phyloP scores from a whole-genome alignment of 2,888 invertebrate genomes.

The Apamea sordens region DNA sequence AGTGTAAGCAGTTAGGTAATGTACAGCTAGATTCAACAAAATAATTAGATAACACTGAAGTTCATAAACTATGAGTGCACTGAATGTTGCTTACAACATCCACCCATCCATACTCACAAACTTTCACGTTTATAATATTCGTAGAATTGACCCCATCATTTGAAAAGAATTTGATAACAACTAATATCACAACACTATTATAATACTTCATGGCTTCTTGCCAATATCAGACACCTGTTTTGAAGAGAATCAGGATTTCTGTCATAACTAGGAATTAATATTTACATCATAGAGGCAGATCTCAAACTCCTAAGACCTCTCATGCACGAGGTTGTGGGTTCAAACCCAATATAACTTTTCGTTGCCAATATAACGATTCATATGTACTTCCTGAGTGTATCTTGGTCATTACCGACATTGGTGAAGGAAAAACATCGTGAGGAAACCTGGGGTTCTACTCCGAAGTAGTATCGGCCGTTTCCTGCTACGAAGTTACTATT shows the following conservation, averaged over 20 bases:
- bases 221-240: conserved; percentile 9
- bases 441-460: too few relatives aligned
- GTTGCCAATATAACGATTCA: too few relatives aligned
- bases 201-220: not conserved
- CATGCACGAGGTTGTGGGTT: not conserved
- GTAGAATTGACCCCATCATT: not conserved
- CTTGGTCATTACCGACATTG: too few relatives aligned
- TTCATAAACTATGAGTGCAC: too few relatives aligned
- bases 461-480: too few relatives aligned
- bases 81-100: not conserved
- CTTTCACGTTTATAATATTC: not conserved
- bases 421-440: not conserved
- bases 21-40: too few relatives aligned
- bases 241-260: not conserved
- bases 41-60: too few relatives aligned
- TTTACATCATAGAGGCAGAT: not conserved
- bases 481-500: too few relatives aligned
- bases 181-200: not conserved
- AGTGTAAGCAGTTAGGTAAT: too few relatives aligned
- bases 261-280: not conserved
- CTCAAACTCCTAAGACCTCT: not conserved
- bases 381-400: not conserved
- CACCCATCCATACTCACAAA: not conserved
- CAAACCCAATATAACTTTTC: not conserved
- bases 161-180: not conserved